A percentile compares a stretch with the other conserved stretches of the same genome.
These are phyloP conservation scores for Punctoribates punctum DNA, from an alignment of 2,888 invertebrate species.

Conservation along the genomic window DNA sequence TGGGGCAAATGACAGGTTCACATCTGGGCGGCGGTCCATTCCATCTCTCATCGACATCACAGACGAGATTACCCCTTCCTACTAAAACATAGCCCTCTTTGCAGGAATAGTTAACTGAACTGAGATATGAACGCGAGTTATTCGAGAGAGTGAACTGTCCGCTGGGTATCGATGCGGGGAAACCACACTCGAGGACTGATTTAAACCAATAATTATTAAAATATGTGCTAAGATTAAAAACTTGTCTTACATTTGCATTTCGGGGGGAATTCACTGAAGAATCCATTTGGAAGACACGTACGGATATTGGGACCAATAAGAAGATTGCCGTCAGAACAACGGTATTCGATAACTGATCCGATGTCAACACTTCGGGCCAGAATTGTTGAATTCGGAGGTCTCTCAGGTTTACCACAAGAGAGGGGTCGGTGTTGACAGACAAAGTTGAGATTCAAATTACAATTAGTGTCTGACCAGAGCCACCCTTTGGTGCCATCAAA, in stretches of 20 bases:
- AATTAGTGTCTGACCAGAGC: conserved; percentile 91
- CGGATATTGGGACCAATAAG: conserved; percentile 78
- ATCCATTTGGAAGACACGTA: conserved; percentile 82
- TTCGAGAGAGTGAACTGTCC: conserved; percentile 77
- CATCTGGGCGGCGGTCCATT: conserved; percentile 80
- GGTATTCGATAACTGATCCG: conserved; percentile 75
- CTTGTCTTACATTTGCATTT: conserved; percentile 75
- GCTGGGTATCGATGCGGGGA: conserved; percentile 77
- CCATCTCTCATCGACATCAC: conserved; percentile 89
- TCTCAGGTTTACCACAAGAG: conserved; percentile 84
- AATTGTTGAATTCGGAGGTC: conserved; percentile 89
- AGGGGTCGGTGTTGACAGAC: conserved; percentile 91
- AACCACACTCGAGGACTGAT: conserved; percentile 80
- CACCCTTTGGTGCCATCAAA: conserved; percentile 90
- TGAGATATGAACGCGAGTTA: conserved; percentile 78
- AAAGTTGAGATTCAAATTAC: conserved; percentile 75
- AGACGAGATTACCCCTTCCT: conserved; percentile 73
- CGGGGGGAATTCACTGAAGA: conserved; percentile 88
- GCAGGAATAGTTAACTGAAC: conserved; percentile 78
- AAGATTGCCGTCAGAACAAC: conserved; percentile 78
- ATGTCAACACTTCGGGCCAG: conserved; percentile 70
- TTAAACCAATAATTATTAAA: conserved; percentile 38
- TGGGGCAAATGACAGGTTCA: conserved; percentile 70
- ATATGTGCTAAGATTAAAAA: background rate
- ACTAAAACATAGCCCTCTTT: conserved; percentile 79